phyloP scores from a whole-genome alignment of 2,797 vertebrate species.

The Anabacerthia variegaticeps region DNA sequence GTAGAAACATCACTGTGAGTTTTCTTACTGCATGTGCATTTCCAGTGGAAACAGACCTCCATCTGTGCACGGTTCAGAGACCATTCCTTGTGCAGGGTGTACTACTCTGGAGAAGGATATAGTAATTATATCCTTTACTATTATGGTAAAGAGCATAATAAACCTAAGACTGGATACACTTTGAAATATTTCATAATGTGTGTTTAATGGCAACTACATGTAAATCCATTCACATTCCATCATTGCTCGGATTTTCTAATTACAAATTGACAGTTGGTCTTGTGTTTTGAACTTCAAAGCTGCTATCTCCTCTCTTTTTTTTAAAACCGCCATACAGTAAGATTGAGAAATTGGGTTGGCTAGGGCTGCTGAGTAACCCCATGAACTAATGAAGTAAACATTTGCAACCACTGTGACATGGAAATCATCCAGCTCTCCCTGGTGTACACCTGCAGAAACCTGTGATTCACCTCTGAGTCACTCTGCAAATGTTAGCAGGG shows the following conservation, averaged over 20 bases:
- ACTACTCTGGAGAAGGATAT: background rate
- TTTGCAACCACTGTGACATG: conserved; percentile 77
- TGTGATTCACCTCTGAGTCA: conserved; percentile 85
- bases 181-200: background rate
- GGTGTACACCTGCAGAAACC: conserved; percentile 82
- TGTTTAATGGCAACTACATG: background rate
- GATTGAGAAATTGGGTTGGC: conserved; percentile 74
- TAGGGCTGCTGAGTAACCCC: conserved; percentile 76
- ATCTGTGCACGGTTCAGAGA: background rate
- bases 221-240: conserved; percentile 20
- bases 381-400: conserved; percentile 83
- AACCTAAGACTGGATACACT: background rate
- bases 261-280: conserved; percentile 33
- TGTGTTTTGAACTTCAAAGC: conserved; percentile 49
- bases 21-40: background rate
- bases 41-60: background rate
- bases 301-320: background rate
- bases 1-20: background rate
- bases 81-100: background rate
- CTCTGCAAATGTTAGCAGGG: conserved; percentile 73
- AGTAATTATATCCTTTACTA: background rate
- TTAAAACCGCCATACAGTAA: conserved; percentile 49
- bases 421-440: conserved; percentile 76
- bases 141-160: background rate
- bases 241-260: conserved; percentile 47